Conservation (phyloP, 2,888 invertebrate genomes). For the Heliconius erato region DNA sequence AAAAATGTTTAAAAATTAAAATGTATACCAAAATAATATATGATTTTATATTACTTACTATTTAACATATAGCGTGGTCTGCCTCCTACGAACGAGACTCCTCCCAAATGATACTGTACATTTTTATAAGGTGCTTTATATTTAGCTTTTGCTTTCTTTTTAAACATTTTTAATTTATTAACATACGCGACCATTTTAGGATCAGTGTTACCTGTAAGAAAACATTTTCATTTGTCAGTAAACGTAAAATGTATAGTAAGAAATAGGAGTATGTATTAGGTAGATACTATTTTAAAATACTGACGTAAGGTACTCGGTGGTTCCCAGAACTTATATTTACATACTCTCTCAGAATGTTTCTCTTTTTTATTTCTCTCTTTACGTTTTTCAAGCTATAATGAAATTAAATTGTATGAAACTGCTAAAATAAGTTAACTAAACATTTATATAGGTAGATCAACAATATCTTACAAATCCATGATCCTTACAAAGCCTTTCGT, state of each 20-base stretch:
- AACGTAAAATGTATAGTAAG: constrained; percentile 23
- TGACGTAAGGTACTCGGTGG: constrained; percentile 75
- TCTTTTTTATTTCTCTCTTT: constrained; percentile 70
- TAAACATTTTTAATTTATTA: constrained; percentile 70
- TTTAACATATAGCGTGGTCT: constrained; percentile 65
- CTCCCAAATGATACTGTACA: constrained; percentile 66
- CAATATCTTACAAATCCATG: constrained; percentile 66
- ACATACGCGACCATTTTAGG: constrained; percentile 69
- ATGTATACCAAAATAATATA: neutral
- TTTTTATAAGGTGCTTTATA: constrained; percentile 65
- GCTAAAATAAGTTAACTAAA: neutral
- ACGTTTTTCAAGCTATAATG: constrained; percentile 67
- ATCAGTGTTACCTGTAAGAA: constrained; percentile 67
- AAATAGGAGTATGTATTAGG: no score
- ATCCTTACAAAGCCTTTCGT: constrained; percentile 64
- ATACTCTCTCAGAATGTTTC: constrained; percentile 64
- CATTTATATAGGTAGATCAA: constrained; percentile 4
- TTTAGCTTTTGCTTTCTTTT: constrained; percentile 64
- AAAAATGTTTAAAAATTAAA: no score
- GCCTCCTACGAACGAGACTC: constrained; percentile 65
- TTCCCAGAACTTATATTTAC: constrained; percentile 79
- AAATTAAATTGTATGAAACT: neutral
- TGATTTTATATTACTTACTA: constrained; percentile 59
- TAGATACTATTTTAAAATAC: constrained; percentile 49
- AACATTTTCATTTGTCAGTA: neutral